Evolutionary conservation across 2,888 invertebrate species (phyloP), one percentile per base, ranked within the genome.

Genomic region (Thera britannica): DNA sequence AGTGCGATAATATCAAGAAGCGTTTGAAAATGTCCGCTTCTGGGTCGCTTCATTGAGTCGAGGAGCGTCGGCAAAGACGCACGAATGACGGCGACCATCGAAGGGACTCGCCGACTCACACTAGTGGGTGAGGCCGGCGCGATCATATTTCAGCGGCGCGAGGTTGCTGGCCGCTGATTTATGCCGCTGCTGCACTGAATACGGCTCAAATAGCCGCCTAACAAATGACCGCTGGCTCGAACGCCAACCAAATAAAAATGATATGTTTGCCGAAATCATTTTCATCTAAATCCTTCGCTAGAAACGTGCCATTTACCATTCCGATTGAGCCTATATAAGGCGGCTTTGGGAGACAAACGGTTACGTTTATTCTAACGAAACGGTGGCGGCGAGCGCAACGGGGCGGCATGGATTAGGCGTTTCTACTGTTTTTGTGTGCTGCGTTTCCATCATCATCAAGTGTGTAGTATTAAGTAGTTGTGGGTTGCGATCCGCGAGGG

Each of bases 191-290:
- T 78, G 74, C 72, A 75, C 79, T 74, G 82, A 77, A 75, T 79
- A 72, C 77, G 77, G 78, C 80, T 79, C 81, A 75, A 79, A 79
- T 75, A 77, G 77, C 78, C 73, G 70, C 66, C 80, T 83, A 79
- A 85, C 83, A 78, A 82, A 85, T 82, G 82, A 80, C 77, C 74
- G 74, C 68, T 66, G 77, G 71, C 73, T 73, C 75, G 72, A 79
- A 79, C 72, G 80, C 74, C 79, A 78, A 75, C 80, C 79, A 80
- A 82, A 85, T 83, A 86, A 85, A 86, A 85, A 84, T 84, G 81
- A 85, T 84, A 82, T 83, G 82, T 82, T 78, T 75, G 73, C 70
- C 58, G 72, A 72, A 77, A 80, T 81, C 60, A 81, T 80, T 82
- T 80, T 77, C 76, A 70, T 77, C 68, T 71, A 75, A 77, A 80